A percentile compares a stretch with the other conserved stretches of the same genome.
Conservation (phyloP, 2,797 vertebrate genomes). For the Triplophysa bombifrons region DNA sequence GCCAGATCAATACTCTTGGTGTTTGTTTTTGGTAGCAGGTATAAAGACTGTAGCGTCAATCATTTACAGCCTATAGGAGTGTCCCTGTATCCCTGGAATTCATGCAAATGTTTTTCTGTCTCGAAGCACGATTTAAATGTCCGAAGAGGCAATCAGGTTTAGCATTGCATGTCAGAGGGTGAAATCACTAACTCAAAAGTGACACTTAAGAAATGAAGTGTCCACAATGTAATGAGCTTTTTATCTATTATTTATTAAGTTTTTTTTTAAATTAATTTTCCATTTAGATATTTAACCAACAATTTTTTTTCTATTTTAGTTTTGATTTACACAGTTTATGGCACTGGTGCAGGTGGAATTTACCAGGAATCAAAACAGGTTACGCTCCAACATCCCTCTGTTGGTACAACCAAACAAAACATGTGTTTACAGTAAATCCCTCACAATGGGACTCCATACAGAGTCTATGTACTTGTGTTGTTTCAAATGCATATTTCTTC, state of each 20-base stretch:
- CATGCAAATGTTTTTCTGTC: neutral
- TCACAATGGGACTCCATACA: neutral
- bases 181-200: neutral
- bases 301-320: neutral
- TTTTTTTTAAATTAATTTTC: neutral
- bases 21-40: slow-evolving; percentile 18
- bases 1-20: slow-evolving; percentile 8
- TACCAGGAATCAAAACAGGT: neutral
- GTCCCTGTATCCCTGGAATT: neutral
- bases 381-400: neutral
- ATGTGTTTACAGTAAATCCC: neutral
- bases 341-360: neutral
- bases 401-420: neutral
- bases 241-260: neutral
- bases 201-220: neutral
- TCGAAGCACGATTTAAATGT: neutral
- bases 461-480: neutral
- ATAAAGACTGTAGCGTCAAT: slow-evolving; percentile 9
- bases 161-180: neutral
- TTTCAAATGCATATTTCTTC: neutral
- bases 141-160: slow-evolving; percentile 16
- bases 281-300: neutral
- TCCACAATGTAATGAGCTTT: neutral
- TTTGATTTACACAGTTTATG: neutral
- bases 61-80: slow-evolving; percentile 31